Evolutionary conservation across 2,888 invertebrate species (phyloP).

Genomic region (Gari tellinella): DNA sequence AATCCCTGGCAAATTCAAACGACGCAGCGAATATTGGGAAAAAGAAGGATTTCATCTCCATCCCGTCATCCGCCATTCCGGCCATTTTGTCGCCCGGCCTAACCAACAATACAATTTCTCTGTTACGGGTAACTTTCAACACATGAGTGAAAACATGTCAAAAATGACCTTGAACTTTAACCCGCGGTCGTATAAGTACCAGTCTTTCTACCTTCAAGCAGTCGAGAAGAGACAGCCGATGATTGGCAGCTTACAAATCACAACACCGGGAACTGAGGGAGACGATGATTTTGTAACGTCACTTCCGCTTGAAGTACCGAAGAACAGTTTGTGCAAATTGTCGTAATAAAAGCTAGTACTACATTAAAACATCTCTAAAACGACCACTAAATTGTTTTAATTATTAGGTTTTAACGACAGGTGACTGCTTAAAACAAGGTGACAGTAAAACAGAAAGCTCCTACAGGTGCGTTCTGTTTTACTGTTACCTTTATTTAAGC

Average conservation of each 20-base stretch:
- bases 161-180: conserved; percentile 39
- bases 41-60: conserved; percentile 55
- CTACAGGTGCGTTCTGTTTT: too few relatives aligned
- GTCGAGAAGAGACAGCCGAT: conserved; percentile 18
- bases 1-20: conserved; percentile 48
- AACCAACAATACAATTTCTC: conserved; percentile 50
- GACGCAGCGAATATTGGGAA: conserved; percentile 54
- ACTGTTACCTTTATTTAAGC: too few relatives aligned
- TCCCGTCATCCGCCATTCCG: conserved; percentile 52
- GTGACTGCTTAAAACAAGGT: too few relatives aligned
- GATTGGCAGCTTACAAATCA: conserved; percentile 51
- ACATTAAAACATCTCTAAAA: too few relatives aligned
- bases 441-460: too few relatives aligned
- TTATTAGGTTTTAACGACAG: too few relatives aligned
- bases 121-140: conserved; percentile 45
- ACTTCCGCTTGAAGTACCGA: conserved; percentile 45
- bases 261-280: conserved; percentile 7
- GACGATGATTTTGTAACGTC: conserved; percentile 40
- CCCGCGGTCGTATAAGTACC: conserved; percentile 54
- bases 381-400: too few relatives aligned
- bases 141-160: conserved; percentile 15
- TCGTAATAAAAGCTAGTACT: too few relatives aligned
- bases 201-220: conserved; percentile 49
- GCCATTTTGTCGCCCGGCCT: conserved; percentile 54
- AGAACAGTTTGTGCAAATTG: conserved; percentile 1